Evolutionary conservation across 2,888 invertebrate genomes (phyloP).

Genomic region (Tipula confusa): DNA sequence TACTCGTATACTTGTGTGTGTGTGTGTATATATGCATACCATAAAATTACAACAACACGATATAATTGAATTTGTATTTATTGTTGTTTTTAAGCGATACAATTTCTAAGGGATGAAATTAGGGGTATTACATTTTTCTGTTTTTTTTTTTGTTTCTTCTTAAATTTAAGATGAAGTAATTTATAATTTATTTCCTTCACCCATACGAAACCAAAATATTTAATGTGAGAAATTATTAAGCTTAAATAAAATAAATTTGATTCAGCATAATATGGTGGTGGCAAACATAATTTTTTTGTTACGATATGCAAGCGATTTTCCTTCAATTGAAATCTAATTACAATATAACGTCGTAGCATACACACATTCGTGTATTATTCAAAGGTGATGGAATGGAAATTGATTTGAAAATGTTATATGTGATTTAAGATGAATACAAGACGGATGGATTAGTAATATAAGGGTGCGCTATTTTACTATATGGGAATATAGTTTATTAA

Average conservation of each 20-base stretch:
- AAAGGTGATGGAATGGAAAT: conserved; percentile 20
- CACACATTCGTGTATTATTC: background rate
- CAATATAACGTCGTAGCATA: background rate
- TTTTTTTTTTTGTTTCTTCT: background rate
- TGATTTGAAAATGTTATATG: background rate
- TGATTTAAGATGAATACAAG: background rate
- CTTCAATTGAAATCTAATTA: background rate
- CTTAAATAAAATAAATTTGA: background rate
- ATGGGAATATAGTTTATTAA: background rate
- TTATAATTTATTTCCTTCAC: background rate
- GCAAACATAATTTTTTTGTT: background rate
- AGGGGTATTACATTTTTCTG: background rate
- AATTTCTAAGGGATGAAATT: background rate
- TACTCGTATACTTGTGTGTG: background rate
- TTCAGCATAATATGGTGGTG: too few relatives aligned
- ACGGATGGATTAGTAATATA: background rate
- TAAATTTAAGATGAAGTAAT: conserved; percentile 9
- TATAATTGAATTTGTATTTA: background rate
- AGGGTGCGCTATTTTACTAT: background rate
- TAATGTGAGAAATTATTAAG: background rate
- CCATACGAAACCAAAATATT: background rate
- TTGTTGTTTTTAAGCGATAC: background rate
- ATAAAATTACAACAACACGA: background rate
- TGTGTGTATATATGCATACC: background rate
- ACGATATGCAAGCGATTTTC: background rate